These are phyloP conservation scores for Phalacrocorax carbo DNA, from an alignment of 2,113 vertebrate genomes.

Conservation along the genomic window DNA sequence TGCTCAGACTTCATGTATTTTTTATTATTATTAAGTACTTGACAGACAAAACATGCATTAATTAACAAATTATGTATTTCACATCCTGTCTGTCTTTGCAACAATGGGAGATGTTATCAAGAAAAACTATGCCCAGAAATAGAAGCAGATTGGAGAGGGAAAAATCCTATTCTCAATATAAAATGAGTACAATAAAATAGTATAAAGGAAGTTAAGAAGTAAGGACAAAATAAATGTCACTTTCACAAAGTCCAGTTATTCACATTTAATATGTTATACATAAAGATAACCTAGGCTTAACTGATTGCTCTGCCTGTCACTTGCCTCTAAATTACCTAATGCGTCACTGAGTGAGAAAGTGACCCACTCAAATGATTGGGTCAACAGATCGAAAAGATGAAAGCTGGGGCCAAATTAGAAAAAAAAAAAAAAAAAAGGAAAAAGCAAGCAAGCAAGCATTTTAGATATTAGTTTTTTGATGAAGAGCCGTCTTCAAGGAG, in stretches of 20 bases:
- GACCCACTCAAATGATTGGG: accelerated
- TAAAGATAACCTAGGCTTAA: not conserved
- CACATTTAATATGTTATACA: not conserved
- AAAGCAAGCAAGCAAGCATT: not conserved
- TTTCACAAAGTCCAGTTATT: not conserved
- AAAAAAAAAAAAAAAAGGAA: too few species aligned
- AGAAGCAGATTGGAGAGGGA: not conserved
- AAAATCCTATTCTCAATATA: not conserved
- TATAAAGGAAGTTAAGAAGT: not conserved
- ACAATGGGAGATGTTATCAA: not conserved
- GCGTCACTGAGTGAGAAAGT: not conserved
- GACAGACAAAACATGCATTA: not conserved
- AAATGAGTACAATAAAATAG: not conserved
- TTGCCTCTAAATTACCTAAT: not conserved
- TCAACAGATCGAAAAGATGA: not conserved
- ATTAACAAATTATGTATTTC: not conserved
- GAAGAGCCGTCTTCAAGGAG: not conserved
- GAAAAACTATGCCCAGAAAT: not conserved
- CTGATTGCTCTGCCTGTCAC: not conserved
- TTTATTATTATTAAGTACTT: not conserved
- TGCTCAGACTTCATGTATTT: not conserved
- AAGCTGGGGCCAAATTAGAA: not conserved
- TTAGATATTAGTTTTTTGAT: not conserved
- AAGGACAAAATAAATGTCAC: not conserved
- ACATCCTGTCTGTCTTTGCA: not conserved